Conservation (phyloP, 1,140 invertebrate species). For the Macrosteles quadrilineatus region DNA sequence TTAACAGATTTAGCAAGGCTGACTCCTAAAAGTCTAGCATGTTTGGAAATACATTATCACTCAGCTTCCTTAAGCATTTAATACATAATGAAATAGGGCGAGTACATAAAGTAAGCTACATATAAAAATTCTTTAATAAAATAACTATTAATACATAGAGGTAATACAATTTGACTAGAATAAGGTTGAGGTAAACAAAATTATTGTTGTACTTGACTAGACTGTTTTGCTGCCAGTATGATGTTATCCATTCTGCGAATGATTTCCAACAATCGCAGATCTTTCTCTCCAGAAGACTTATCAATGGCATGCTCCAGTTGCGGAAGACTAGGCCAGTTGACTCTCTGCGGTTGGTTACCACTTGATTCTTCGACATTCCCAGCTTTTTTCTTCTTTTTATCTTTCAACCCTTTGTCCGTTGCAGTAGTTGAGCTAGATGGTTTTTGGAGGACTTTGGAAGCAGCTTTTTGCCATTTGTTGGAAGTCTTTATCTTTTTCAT, state of each 20-base stretch:
- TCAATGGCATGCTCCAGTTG: not conserved
- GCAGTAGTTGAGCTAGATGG: not conserved
- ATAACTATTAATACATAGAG: too few species aligned
- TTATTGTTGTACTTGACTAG: slow-evolving; percentile 2
- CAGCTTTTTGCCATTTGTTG: slow-evolving; percentile 1
- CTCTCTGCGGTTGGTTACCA: not conserved
- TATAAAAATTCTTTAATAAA: too few species aligned
- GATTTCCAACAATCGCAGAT: slow-evolving; percentile 18
- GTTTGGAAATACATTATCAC: too few species aligned
- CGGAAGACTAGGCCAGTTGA: slow-evolving; percentile 10
- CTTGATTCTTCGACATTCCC: not conserved
- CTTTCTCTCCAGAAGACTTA: slow-evolving; percentile 4
- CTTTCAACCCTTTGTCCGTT: not conserved
- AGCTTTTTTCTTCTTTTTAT: not conserved
- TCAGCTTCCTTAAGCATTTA: too few species aligned
- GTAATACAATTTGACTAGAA: too few species aligned
- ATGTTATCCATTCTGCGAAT: slow-evolving; percentile 11
- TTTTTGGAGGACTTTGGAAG: not conserved
- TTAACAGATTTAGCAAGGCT: too few species aligned
- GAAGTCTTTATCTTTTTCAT: not conserved
- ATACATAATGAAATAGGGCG: too few species aligned
- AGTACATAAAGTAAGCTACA: too few species aligned
- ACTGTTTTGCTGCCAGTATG: slow-evolving; percentile 8
- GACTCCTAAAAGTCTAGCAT: too few species aligned
- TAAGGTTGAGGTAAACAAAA: too few species aligned